Evolutionary conservation across 2,113 vertebrate species (phyloP).

Genomic region (Hyaena hyaena): DNA sequence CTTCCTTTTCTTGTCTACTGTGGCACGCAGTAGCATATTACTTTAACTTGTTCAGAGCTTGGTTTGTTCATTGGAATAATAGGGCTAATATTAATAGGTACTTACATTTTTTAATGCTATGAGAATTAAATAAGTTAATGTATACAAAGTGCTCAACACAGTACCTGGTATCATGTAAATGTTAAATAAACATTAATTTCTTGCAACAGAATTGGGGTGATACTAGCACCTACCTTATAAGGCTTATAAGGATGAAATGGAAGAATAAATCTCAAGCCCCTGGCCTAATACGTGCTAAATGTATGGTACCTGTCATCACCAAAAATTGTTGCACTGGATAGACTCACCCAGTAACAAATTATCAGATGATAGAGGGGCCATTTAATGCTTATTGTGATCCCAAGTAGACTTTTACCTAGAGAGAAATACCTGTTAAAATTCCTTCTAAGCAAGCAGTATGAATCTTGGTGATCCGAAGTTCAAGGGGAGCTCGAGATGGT

Average conservation of each 20-base stretch:
- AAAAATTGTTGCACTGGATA: slow-evolving; percentile 28
- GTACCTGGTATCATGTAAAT: neutral
- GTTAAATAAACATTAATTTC: slow-evolving; percentile 12
- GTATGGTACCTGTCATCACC: neutral
- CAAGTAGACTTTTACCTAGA: neutral
- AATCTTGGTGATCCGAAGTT: slow-evolving; percentile 18
- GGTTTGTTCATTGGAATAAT: slow-evolving; percentile 45
- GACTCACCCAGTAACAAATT: slow-evolving; percentile 28
- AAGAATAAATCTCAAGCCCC: neutral
- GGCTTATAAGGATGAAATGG: slow-evolving; percentile 25
- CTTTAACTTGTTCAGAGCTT: slow-evolving; percentile 16
- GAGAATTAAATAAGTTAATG: slow-evolving; percentile 43
- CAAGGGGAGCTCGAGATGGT: neutral
- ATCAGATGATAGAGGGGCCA: neutral
- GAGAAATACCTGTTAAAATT: slow-evolving; percentile 43
- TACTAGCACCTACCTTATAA: neutral
- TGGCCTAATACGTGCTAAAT: slow-evolving; percentile 10
- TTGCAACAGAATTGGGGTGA: slow-evolving; percentile 3
- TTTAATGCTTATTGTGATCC: slow-evolving; percentile 3
- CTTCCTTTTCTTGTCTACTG: slow-evolving; percentile 13
- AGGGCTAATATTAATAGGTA: neutral
- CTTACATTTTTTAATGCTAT: slow-evolving; percentile 14
- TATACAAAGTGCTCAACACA: neutral
- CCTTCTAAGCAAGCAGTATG: slow-evolving; percentile 41
- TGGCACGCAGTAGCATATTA: neutral